Evolutionary conservation across 1,140 invertebrate species (phyloP), one percentile per base, ranked within the genome.

Genomic region (Drosophila auraria): DNA sequence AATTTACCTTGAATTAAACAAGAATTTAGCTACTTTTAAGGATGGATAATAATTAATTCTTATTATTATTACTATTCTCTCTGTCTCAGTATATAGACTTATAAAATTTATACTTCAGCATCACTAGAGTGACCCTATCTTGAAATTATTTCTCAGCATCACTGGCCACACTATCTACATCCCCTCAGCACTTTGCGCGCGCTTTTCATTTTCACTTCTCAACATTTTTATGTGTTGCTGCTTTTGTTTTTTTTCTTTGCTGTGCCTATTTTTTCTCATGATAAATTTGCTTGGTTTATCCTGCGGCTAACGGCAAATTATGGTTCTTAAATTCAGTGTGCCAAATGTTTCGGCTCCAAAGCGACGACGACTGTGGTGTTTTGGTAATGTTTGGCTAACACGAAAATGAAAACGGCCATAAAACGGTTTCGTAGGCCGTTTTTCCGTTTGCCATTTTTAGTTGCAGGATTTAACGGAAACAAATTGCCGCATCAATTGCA

Each of bases 221-320:
- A 78, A 49, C 63, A 77, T 73, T 87, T 57, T 89, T 83, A 66
- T 83, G 60, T 80, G 59, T 80, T 80, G 69, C 61, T 66, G 77
- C 77, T 80, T 66, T 56, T 65, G 42, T 44, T 40, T 54, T 58
- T 42, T 27, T 30, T 30, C 20, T 30, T 7, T 6, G 12, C 30
- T 63, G 15, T 59, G 60, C 57, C 30, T 75, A 59, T 86, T 73
- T 57, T 84, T 87, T 82, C 81, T 87, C 83, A 84, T 87, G 81
- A 87, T 87, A 87, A 87, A 89, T 87, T 89, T 81, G 86, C 83
- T 78, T 89, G 81, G 80, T 72, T 87, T 87, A 75, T 89, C 83
- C 83, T 89, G 83, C 81, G 84, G 83, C 83, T 71, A 81, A 64
- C 63, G 49, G 69, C 81, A 89, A 87, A 87, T 87, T 87, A 87